Base-by-base conservation (phyloP, 2,113 vertebrate species). In the Burhinus bistriatus region DNA sequence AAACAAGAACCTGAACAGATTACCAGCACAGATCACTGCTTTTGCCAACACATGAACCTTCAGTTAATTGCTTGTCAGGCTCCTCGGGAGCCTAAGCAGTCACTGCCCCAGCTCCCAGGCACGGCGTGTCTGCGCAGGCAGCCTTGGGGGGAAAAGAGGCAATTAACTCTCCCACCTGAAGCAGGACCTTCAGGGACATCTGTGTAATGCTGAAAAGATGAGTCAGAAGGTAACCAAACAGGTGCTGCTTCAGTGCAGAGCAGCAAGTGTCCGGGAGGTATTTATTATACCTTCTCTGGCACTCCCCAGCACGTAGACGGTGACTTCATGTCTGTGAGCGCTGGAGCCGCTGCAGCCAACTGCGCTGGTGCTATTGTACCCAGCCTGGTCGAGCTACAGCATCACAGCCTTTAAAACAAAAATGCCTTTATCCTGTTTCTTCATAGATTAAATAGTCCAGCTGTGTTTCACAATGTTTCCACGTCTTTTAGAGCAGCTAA, bases 121-220 rank as follows among this genome's bases (percentile, higher is more conserved):
- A 68, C 0, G 0, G 4, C 6, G 11, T 1, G 1, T 8, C 77
- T 73, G 57, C 26, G 29, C 52, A 40, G 18, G 16, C 12, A 30
- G 36, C 25, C 27, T 4, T 34, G 38, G n/a, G 5, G 22, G 2
- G 4, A 10, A n/a, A 29, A 19, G 47, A 52, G 42, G 7, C 38
- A 64, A 72, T 57, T 38, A 62, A 30, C 8, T 38, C 11, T 82
- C 20, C 26, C 4, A 0, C 9, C 15, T 34, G 44, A 77, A 77
- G 15, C 45, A 73, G 36, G 25, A n/a, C 25, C 6, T n/a, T n/a
- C 12, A 54, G 65, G 40, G 13, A 61, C 26, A 4, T 13, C 18
- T 22, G 19, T 1, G 3, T 1, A n/a, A 25, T n/a, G n/a, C 34
- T 45, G 42, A 34, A 36, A 66, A 66, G 27, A 36, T 25, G 58